Evolutionary conservation across 2,113 vertebrate genomes (phyloP), one percentile per base, ranked within the genome.

Genomic region (Bubo bubo): DNA sequence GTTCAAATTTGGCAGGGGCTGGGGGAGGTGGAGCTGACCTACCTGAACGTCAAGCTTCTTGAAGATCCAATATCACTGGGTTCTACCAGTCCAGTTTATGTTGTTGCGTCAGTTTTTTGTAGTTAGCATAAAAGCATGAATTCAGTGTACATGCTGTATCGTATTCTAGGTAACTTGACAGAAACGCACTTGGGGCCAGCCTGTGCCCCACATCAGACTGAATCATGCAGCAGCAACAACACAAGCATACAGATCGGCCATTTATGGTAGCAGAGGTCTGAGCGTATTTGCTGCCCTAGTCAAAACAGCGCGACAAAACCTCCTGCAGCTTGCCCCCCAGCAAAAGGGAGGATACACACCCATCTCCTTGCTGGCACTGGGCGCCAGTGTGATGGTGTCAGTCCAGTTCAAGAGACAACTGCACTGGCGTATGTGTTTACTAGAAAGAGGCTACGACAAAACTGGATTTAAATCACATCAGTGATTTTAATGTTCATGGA

Each of bases 221-320:
- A 49, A 50, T 50, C 26, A 77, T 53, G 24, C 59, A 77, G 24
- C 59, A 77, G 59, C 41, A 55, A 4, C 32, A 43, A 20, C 52
- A 10, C 0, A 0, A 30, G 19, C 0, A 0, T 30, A 56, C 53
- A 39, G 39, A 28, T 3, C 2, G 3, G 32, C 64, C 3, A 1
- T 30, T 68, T 11, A 1, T 3, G n/a, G 56, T 2, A 68, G 34
- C 56, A 63, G 43, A n/a, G 21, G 52, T 58, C 39, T 20, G 12
- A 62, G 49, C 2, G 7, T 23, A 3, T 71, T 89, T 84, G 37
- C 60, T 87, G 64, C 35, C 52, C 49, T 26, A 7, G 35, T 49
- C 39, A 37, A 71, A 84, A 35, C 12, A 64, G 39, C 2, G 7
- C 34, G 32, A 60, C 64, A n/a, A 67, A 70, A 22, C 0, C 1